Evolutionary conservation across 2,113 vertebrate genomes (phyloP).

Genomic region (Psophia crepitans): DNA sequence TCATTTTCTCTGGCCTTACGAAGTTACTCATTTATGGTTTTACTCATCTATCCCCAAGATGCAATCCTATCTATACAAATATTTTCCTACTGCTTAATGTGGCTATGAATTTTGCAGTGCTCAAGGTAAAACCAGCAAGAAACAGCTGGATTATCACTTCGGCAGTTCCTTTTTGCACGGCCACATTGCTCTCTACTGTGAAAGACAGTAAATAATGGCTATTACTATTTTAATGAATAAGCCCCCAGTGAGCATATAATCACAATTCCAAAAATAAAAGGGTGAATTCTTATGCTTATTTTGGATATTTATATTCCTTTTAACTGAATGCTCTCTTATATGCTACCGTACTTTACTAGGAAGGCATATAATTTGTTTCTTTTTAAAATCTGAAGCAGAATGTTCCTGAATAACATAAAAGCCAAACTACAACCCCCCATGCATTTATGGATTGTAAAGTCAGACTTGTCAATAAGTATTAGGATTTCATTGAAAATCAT

Average conservation of each 20-base stretch:
- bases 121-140: neutral
- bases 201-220: neutral
- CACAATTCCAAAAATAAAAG: neutral
- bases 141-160: neutral
- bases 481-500: neutral
- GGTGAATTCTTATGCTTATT: neutral
- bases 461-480: neutral
- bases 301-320: neutral
- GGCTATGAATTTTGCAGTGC: neutral
- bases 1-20: neutral
- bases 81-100: constrained; percentile 17
- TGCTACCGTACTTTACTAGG: neutral
- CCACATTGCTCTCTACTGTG: neutral
- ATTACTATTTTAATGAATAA: neutral
- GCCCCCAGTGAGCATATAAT: neutral
- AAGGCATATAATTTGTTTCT: neutral
- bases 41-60: neutral
- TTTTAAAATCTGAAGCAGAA: neutral
- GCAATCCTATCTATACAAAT: neutral
- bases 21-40: neutral
- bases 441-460: neutral
- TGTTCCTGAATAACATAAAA: neutral
- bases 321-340: neutral
- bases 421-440: neutral
- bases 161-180: neutral